These are phyloP conservation scores for Trisateles emortualis DNA, from an alignment of 2,888 invertebrate genomes.

Conservation along the genomic window DNA sequence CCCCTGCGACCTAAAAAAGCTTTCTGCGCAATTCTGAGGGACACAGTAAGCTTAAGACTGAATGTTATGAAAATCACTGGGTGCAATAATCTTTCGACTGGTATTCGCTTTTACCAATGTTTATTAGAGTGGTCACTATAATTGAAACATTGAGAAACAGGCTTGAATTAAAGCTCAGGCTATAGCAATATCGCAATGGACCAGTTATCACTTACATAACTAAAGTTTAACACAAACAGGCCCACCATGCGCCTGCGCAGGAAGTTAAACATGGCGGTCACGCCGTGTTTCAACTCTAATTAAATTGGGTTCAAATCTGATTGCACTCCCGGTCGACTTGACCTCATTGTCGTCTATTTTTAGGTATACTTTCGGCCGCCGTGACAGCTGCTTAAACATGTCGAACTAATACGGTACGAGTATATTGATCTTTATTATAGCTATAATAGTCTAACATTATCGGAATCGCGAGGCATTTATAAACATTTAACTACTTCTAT, in stretches of 20 bases:
- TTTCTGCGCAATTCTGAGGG: too few species aligned
- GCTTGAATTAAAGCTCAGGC: background rate
- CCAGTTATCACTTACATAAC: constrained; percentile 74
- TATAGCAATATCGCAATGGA: constrained; percentile 43
- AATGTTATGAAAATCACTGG: too few species aligned
- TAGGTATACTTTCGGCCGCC: constrained; percentile 10
- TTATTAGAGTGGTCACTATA: background rate
- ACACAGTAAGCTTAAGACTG: too few species aligned
- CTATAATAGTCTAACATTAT: too few species aligned
- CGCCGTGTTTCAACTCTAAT: constrained; percentile 75
- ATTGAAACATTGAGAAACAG: constrained; percentile 8
- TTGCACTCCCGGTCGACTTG: constrained; percentile 54
- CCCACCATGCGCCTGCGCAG: constrained; percentile 72
- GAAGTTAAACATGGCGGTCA: constrained; percentile 75
- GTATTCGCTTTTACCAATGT: too few species aligned
- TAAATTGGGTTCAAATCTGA: constrained; percentile 72
- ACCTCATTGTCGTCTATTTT: constrained; percentile 38
- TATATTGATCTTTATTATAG: too few species aligned
- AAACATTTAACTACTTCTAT: too few species aligned
- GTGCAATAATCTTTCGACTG: too few species aligned
- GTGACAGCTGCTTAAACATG: background rate
- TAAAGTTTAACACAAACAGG: constrained; percentile 65
- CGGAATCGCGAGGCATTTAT: too few species aligned
- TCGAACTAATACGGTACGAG: background rate
- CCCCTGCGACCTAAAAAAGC: too few species aligned